phyloP scores from a whole-genome alignment of 2,888 invertebrate genomes.

The Trachelus iudaicus region DNA sequence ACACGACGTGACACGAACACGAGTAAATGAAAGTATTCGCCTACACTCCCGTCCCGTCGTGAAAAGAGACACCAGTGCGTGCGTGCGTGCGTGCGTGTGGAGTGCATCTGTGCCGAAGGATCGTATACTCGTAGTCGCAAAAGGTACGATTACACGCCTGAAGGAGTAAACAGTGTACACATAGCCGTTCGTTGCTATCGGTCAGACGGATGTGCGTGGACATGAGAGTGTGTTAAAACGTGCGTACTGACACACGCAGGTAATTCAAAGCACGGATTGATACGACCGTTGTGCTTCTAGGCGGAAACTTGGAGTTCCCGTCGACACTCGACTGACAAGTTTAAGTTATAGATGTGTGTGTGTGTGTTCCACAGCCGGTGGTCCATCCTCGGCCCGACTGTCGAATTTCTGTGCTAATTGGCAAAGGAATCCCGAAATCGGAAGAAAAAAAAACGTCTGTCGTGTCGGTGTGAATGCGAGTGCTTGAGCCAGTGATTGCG shows the following conservation, averaged over 20 bases:
- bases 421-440: background rate
- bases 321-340: background rate
- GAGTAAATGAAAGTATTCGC: conserved; percentile 5
- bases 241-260: background rate
- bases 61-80: background rate
- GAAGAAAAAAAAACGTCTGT: background rate
- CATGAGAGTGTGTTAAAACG: too few species aligned
- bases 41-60: background rate
- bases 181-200: too few species aligned
- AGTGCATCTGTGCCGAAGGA: too few species aligned
- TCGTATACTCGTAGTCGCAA: too few species aligned
- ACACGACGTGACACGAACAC: conserved; percentile 1
- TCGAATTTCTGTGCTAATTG: background rate
- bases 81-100: background rate
- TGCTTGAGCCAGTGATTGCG: background rate
- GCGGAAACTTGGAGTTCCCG: background rate
- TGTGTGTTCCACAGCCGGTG: background rate
- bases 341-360: background rate
- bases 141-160: too few species aligned
- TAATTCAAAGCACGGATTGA: background rate
- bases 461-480: background rate
- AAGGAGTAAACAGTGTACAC: too few species aligned
- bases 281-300: background rate
- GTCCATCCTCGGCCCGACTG: background rate
- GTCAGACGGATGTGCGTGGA: too few species aligned